Conservation (phyloP, 2,888 invertebrate species). For the Drosophila pegasa region DNA sequence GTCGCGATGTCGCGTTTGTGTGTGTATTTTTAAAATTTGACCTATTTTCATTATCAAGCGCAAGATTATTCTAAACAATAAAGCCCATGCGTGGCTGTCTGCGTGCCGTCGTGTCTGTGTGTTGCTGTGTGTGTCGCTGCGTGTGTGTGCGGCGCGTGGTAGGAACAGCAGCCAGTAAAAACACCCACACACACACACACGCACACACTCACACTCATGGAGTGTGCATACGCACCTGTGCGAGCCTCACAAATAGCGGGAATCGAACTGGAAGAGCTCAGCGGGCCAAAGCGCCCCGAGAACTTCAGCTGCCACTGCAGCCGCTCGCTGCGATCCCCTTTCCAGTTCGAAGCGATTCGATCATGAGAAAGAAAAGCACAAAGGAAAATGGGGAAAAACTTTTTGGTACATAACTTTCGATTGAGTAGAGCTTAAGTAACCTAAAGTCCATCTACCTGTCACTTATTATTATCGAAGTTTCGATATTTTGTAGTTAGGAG, state of each 20-base stretch:
- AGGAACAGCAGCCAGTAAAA: slow-evolving; percentile 47
- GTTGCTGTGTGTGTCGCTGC: slow-evolving; percentile 28
- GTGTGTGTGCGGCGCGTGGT: slow-evolving; percentile 46
- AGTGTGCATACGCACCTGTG: slow-evolving; percentile 47
- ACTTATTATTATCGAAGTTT: neutral
- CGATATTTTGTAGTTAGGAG: neutral
- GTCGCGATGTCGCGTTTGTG: slow-evolving; percentile 75
- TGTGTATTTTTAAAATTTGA: slow-evolving; percentile 83
- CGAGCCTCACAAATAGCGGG: slow-evolving; percentile 17
- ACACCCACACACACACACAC: slow-evolving; percentile 24
- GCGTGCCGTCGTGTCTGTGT: slow-evolving; percentile 22
- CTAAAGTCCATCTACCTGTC: too few relatives aligned
- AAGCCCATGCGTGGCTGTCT: slow-evolving; percentile 54
- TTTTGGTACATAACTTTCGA: neutral
- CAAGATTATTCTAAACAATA: slow-evolving; percentile 85
- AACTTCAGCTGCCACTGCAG: slow-evolving; percentile 23
- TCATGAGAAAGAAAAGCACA: neutral
- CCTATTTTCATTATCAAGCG: slow-evolving; percentile 85
- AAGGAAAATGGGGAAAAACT: neutral
- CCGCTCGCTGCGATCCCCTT: neutral
- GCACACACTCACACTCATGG: slow-evolving; percentile 10
- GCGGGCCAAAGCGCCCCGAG: neutral
- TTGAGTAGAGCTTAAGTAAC: neutral
- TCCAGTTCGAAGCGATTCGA: neutral
- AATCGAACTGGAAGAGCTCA: slow-evolving; percentile 5